phyloP scores from a whole-genome alignment of 2,797 vertebrate species.

The Malurus leucopterus region DNA sequence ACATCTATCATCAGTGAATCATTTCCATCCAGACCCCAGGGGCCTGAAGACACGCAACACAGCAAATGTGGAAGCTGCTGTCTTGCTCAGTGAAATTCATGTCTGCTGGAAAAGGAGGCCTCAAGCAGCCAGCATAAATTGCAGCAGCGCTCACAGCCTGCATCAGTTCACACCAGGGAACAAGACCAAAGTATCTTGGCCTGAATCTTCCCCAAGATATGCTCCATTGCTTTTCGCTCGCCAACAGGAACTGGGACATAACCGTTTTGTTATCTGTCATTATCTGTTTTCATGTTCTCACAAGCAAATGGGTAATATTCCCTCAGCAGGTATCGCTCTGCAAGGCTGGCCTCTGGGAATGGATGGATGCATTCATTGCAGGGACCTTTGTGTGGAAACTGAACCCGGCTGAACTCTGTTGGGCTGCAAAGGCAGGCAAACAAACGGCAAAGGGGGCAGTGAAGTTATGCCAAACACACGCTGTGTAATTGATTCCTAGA shows the following conservation, averaged over 20 bases:
- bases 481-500: background rate
- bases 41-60: background rate
- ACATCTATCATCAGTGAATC: background rate
- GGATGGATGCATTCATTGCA: background rate
- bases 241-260: background rate
- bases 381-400: background rate
- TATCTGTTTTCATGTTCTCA: slow-evolving; percentile 40
- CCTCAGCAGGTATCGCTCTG: slow-evolving; percentile 31
- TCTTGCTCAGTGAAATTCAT: background rate
- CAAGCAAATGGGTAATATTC: slow-evolving; percentile 25
- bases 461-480: background rate
- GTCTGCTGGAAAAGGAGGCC: background rate
- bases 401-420: background rate
- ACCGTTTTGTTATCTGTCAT: slow-evolving; percentile 25
- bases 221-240: background rate
- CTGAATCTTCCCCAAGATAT: background rate
- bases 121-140: slow-evolving; percentile 1
- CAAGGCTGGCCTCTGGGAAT: background rate
- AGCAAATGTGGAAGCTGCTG: background rate
- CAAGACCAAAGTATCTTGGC: background rate
- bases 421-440: background rate
- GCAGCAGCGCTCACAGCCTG: background rate
- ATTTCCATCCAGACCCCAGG: background rate
- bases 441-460: background rate
- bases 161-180: background rate